Conservation (phyloP, 2,797 vertebrate genomes). For the Leptoclinus maculatus region DNA sequence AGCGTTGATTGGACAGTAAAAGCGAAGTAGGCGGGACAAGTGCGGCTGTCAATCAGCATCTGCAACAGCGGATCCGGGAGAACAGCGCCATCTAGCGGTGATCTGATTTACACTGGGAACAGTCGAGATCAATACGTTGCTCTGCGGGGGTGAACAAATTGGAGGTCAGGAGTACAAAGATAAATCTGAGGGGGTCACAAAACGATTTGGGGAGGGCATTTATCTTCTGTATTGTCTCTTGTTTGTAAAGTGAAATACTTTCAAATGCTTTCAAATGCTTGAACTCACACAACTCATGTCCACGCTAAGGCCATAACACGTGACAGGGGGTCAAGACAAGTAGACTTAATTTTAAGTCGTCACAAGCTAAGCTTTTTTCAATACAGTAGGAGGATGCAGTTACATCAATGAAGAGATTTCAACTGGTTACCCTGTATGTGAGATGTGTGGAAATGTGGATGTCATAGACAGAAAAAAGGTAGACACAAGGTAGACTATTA, state of each 20-base stretch:
- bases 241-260: not conserved
- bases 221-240: not conserved
- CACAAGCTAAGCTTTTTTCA: not conserved
- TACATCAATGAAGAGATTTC: not conserved
- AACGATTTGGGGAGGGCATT: not conserved
- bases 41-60: not conserved
- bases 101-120: not conserved
- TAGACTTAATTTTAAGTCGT: not conserved
- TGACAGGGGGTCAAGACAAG: not conserved
- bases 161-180: not conserved
- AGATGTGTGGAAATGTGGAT: not conserved
- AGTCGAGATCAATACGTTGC: not conserved
- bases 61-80: not conserved
- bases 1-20: conserved; percentile 75
- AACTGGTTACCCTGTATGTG: not conserved
- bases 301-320: not conserved
- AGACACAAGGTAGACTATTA: not conserved
- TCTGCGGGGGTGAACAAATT: not conserved
- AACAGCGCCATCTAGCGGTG: conserved; percentile 62
- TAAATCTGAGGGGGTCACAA: not conserved
- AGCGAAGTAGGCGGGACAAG: conserved; percentile 42
- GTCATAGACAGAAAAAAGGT: not conserved
- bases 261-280: not conserved
- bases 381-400: not conserved
- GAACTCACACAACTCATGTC: not conserved